phyloP scores from a whole-genome alignment of 1,140 invertebrate genomes.

The Lithobius niger region DNA sequence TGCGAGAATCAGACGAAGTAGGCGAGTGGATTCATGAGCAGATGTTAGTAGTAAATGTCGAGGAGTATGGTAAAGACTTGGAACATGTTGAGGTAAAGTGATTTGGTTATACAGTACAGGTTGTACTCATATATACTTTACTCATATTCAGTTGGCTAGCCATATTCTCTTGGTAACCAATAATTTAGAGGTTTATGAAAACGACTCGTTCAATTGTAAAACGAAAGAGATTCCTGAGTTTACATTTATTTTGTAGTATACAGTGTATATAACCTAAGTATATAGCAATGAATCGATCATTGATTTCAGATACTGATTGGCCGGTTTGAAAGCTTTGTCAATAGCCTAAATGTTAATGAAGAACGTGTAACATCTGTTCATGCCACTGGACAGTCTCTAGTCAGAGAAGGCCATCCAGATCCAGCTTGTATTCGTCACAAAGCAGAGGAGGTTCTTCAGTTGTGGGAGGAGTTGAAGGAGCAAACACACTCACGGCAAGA shows the following conservation, averaged over 20 bases:
- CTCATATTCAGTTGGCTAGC: too few relatives aligned
- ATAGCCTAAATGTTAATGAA: constrained; percentile 63
- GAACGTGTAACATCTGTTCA: constrained; percentile 50
- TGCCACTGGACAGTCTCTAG: constrained; percentile 38
- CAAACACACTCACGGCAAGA: constrained; percentile 80
- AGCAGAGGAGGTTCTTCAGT: constrained; percentile 64
- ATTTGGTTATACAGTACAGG: too few relatives aligned
- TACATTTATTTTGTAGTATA: neutral
- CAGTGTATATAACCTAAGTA: too few relatives aligned
- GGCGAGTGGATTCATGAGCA: constrained; percentile 81
- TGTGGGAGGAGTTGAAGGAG: constrained; percentile 90
- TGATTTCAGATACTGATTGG: constrained; percentile 69
- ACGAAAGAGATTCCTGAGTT: neutral
- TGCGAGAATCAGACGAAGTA: constrained; percentile 72
- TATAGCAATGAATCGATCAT: too few relatives aligned
- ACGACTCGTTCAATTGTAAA: neutral
- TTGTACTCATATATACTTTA: too few relatives aligned
- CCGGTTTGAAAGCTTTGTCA: constrained; percentile 71
- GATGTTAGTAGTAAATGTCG: constrained; percentile 68
- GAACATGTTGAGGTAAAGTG: constrained; percentile 73
- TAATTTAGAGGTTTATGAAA: too few relatives aligned
- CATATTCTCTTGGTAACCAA: too few relatives aligned
- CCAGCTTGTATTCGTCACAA: constrained; percentile 57
- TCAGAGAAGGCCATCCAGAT: constrained; percentile 74
- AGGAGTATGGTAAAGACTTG: constrained; percentile 87